Percentiles rank a stretch among this genome's conserved stretches.
Conservation (phyloP, 2,888 invertebrate species). For the Papilio protenor region DNA sequence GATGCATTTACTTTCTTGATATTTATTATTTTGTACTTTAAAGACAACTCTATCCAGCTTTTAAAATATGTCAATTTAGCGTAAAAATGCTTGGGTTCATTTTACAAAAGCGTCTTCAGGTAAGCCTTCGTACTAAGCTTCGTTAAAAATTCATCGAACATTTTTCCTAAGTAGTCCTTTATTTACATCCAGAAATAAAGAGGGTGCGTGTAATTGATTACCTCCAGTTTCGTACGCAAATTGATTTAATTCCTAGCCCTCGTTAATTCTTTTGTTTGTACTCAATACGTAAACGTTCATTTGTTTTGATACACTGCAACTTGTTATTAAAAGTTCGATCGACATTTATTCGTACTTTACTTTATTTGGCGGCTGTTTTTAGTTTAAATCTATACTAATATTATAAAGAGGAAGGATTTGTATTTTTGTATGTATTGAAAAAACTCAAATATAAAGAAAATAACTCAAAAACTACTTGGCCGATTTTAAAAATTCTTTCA, state of each 20-base stretch:
- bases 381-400: background rate
- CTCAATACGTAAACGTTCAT: constrained; percentile 46
- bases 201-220: constrained; percentile 46
- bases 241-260: constrained; percentile 52
- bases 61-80: background rate
- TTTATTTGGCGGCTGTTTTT: background rate
- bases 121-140: background rate
- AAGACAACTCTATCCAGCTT: no score
- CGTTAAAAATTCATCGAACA: constrained; percentile 4
- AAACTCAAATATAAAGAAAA: no score
- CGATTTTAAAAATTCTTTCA: no score
- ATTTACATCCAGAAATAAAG: constrained; percentile 37
- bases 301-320: constrained; percentile 48
- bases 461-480: no score
- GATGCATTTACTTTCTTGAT: no score
- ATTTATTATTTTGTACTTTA: no score
- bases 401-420: no score
- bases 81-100: background rate
- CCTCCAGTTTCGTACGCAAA: constrained; percentile 49
- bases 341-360: background rate
- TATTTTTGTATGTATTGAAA: no score
- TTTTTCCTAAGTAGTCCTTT: constrained; percentile 7
- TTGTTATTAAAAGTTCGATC: background rate
- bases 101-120: no score
- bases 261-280: constrained; percentile 52